These are phyloP conservation scores for Eretmochelys imbricata DNA, from an alignment of 2,113 vertebrate genomes.

Conservation along the genomic window DNA sequence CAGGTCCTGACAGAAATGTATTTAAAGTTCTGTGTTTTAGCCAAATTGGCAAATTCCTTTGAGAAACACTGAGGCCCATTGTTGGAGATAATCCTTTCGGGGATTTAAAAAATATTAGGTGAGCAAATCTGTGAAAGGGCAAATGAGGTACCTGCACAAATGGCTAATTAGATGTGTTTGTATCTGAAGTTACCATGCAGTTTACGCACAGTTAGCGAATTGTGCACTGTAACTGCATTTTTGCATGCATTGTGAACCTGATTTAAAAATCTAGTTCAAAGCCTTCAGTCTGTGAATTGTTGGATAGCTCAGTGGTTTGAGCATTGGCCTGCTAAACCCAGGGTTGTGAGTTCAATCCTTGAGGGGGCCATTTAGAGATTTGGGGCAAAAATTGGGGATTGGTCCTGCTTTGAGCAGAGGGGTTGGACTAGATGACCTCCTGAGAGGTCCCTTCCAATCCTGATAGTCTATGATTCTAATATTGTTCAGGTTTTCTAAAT, in stretches of 20 bases:
- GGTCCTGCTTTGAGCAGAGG: too few relatives aligned
- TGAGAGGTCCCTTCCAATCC: too few relatives aligned
- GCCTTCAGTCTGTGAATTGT: background rate
- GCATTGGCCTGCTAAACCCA: too few relatives aligned
- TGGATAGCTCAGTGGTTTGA: too few relatives aligned
- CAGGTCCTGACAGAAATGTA: background rate
- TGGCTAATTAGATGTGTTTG: background rate
- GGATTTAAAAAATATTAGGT: background rate
- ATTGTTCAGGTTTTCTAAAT: background rate
- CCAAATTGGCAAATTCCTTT: background rate
- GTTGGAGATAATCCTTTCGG: background rate
- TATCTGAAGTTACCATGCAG: background rate
- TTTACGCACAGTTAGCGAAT: background rate
- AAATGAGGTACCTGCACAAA: background rate
- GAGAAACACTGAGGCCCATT: background rate
- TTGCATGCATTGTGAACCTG: background rate
- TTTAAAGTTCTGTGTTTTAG: slow-evolving; percentile 6
- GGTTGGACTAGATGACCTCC: too few relatives aligned
- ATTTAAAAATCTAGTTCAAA: background rate
- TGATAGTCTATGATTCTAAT: background rate
- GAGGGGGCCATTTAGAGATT: too few relatives aligned
- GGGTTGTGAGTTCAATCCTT: too few relatives aligned
- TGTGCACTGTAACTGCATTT: background rate
- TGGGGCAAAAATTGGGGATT: too few relatives aligned
- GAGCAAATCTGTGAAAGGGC: background rate